Conservation (phyloP, 1,140 invertebrate genomes). For the Diorhabda sublineata region DNA sequence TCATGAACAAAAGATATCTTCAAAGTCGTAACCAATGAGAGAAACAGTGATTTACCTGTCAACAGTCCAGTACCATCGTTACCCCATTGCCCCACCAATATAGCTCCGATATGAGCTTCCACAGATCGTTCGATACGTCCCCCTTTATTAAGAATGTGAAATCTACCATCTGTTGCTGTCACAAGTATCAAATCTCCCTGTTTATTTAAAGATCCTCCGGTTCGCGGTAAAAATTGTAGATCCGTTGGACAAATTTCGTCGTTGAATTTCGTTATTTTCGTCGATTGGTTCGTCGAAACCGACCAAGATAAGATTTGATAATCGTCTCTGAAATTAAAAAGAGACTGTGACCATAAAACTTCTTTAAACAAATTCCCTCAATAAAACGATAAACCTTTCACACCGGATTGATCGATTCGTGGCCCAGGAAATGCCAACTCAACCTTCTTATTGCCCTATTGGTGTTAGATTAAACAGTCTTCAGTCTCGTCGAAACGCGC, state of each 20-base stretch:
- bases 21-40: no score
- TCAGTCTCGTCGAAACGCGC: no score
- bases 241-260: constrained; percentile 83
- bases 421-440: no score
- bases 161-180: constrained; percentile 88
- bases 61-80: constrained; percentile 87
- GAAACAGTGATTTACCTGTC: constrained; percentile 57
- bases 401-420: no score
- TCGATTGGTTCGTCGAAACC: constrained; percentile 70
- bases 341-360: no score
- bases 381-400: no score
- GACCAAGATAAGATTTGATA: constrained; percentile 88
- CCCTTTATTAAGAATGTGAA: constrained; percentile 81
- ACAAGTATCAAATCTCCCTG: constrained; percentile 83
- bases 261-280: constrained; percentile 70
- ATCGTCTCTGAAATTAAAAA: constrained; percentile 70
- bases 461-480: no score
- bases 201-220: constrained; percentile 53
- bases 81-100: constrained; percentile 83
- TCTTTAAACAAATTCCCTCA: no score
- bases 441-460: no score
- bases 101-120: constrained; percentile 89
- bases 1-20: no score
- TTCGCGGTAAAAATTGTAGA: constrained; percentile 74
- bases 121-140: constrained; percentile 91